A percentile compares a stretch with the other conserved stretches of the same genome.
These are phyloP conservation scores for Phylloscopus whistleri DNA, from an alignment of 2,113 vertebrate species.

Conservation along the genomic window DNA sequence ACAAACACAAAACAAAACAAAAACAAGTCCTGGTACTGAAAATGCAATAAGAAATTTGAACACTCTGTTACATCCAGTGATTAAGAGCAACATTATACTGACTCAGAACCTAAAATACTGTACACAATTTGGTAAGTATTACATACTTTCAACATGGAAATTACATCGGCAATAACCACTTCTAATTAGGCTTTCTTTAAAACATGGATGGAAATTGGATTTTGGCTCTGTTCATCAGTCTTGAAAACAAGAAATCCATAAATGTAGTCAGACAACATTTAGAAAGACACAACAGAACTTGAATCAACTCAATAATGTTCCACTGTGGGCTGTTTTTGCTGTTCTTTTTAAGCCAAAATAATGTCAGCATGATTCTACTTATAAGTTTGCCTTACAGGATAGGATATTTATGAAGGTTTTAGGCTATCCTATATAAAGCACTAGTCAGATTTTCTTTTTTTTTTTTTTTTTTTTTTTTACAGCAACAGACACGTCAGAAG, in stretches of 20 bases:
- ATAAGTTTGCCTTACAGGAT: neutral
- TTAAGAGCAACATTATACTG: neutral
- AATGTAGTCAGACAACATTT: neutral
- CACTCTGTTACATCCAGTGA: neutral
- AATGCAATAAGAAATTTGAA: neutral
- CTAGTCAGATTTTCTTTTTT: neutral
- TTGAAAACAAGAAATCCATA: slow-evolving; percentile 28
- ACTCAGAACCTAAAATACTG: neutral
- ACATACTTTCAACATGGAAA: neutral
- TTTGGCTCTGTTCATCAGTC: neutral
- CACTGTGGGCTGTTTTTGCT: neutral
- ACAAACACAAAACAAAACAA: no score
- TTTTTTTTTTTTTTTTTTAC: neutral
- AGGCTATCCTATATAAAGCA: neutral
- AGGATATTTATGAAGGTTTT: neutral
- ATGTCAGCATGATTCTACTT: neutral
- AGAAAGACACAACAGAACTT: neutral
- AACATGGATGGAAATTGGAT: neutral
- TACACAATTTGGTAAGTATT: neutral
- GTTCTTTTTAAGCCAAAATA: neutral
- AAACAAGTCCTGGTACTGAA: neutral
- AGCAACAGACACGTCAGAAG: neutral
- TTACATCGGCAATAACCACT: neutral
- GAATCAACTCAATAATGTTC: neutral
- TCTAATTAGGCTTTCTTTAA: neutral